phyloP scores from a whole-genome alignment of 2,797 vertebrate genomes.

The Lepus oiostolus region DNA sequence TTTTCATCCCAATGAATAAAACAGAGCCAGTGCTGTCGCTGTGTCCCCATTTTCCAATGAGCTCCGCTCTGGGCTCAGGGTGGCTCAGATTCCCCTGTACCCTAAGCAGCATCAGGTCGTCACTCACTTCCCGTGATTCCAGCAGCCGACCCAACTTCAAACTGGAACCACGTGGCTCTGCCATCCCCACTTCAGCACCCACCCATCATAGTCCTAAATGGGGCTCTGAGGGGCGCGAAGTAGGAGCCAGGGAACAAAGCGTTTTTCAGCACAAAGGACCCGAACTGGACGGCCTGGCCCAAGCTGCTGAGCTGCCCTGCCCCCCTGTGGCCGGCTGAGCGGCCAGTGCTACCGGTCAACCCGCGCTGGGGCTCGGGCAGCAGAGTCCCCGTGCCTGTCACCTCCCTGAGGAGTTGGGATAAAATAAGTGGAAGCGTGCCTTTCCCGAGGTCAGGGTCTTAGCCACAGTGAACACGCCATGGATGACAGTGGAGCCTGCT shows the following conservation, averaged over 20 bases:
- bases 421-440: not conserved
- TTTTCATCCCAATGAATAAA: not conserved
- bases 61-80: not conserved
- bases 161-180: not conserved
- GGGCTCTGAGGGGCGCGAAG: no score
- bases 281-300: rapidly evolving
- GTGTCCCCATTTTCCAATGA: not conserved
- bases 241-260: no score
- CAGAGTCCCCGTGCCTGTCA: not conserved
- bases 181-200: not conserved
- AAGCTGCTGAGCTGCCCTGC: not conserved
- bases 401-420: not conserved
- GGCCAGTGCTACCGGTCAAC: not conserved
- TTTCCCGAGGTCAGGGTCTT: not conserved
- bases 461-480: not conserved
- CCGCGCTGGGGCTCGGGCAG: not conserved
- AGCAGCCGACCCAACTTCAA: not conserved
- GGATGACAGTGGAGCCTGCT: not conserved
- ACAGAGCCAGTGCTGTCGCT: not conserved
- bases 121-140: not conserved
- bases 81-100: not conserved
- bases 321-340: conserved; percentile 66
- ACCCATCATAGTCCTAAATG: not conserved
- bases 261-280: not conserved
- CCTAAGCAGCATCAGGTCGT: not conserved